These are phyloP conservation scores for Eledona agricola DNA, from an alignment of 2,888 invertebrate genomes.

Conservation along the genomic window DNA sequence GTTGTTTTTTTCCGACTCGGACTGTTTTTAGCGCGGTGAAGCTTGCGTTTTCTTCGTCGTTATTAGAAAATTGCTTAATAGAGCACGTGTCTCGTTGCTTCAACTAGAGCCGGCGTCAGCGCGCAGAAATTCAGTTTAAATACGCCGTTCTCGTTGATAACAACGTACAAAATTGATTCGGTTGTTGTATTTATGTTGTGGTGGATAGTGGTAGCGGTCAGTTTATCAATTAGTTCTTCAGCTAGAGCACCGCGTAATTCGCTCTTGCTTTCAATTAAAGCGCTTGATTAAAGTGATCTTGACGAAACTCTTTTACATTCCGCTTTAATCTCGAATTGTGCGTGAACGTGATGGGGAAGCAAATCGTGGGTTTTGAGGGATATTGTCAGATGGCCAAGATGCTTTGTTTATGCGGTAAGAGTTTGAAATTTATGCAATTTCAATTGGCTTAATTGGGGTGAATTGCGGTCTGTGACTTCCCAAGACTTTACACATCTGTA, in stretches of 20 bases:
- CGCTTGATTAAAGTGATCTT: conserved; percentile 39
- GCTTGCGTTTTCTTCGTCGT: too few species aligned
- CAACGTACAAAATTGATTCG: too few species aligned
- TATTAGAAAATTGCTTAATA: too few species aligned
- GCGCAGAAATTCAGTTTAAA: conserved; percentile 31
- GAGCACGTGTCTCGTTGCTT: conserved; percentile 27
- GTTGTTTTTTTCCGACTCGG: too few species aligned
- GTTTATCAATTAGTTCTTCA: conserved; percentile 29
- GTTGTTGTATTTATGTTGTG: too few species aligned
- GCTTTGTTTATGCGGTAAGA: conserved; percentile 21
- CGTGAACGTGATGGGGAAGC: conserved; percentile 3
- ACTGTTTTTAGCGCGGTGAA: too few species aligned
- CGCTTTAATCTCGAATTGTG: conserved; percentile 3
- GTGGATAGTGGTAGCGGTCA: too few species aligned
- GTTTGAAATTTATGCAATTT: conserved; percentile 9
- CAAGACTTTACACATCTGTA: too few species aligned
- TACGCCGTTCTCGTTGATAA: neutral
- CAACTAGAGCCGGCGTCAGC: conserved; percentile 16
- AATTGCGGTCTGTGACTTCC: neutral
- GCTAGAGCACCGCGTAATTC: conserved; percentile 40
- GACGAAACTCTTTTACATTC: conserved; percentile 26
- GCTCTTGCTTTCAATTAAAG: conserved; percentile 42
- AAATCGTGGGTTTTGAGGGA: conserved; percentile 7
- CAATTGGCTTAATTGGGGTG: conserved; percentile 7
- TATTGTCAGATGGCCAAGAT: conserved; percentile 12